A percentile compares a stretch with the other conserved stretches of the same genome.
Conservation (phyloP, 2,113 vertebrate species). For the Nymphicus hollandicus region DNA sequence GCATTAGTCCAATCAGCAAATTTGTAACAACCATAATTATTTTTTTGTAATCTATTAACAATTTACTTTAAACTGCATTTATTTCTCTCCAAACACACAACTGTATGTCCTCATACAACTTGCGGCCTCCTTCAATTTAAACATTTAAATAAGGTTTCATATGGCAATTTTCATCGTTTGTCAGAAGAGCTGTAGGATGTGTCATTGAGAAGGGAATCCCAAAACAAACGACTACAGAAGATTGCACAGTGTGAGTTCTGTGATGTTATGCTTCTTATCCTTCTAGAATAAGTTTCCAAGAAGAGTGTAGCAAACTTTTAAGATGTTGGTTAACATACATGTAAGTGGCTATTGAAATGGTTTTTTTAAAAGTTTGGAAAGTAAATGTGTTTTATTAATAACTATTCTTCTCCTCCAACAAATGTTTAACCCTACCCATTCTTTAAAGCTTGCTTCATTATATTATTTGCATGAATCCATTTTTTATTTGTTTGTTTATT, state of each 20-base stretch:
- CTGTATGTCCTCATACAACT: not conserved
- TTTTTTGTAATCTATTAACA: not conserved
- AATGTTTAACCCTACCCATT: not conserved
- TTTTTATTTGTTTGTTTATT: not conserved
- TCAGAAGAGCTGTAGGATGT: not conserved
- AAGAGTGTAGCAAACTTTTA: not conserved
- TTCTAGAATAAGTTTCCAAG: not conserved
- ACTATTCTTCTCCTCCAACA: not conserved
- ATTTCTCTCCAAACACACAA: not conserved
- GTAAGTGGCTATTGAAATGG: not conserved
- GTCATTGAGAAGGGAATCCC: not conserved
- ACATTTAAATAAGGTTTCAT: not conserved
- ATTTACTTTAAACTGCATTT: not conserved
- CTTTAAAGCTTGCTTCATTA: not conserved
- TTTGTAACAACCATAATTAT: not conserved
- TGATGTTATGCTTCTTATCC: not conserved
- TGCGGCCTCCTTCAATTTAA: not conserved
- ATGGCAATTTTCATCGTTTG: not conserved
- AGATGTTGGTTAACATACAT: not conserved
- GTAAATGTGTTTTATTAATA: not conserved
- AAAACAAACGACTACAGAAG: not conserved
- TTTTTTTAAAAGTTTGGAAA: not conserved
- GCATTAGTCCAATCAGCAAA: not conserved
- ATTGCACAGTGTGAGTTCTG: not conserved
- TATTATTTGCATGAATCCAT: slow-evolving; percentile 24